phyloP scores from a whole-genome alignment of 2,113 vertebrate genomes.

The Sylvilagus bachmani region DNA sequence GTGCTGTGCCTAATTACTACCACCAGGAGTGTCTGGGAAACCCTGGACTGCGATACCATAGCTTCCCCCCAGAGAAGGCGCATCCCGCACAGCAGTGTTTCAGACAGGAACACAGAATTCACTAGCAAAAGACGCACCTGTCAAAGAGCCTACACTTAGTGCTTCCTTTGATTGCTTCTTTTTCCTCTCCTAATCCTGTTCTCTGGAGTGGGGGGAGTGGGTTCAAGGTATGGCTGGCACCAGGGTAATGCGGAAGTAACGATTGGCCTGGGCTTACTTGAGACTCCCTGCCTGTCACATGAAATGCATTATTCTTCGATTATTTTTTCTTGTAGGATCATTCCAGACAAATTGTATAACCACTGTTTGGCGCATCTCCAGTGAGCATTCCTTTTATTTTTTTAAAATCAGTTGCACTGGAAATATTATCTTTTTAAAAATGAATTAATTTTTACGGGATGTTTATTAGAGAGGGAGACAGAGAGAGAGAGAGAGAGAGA shows the following conservation, averaged over 20 bases:
- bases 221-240: background rate
- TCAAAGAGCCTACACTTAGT: background rate
- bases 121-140: background rate
- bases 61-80: background rate
- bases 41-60: too few species aligned
- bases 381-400: background rate
- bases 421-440: slow-evolving; percentile 21
- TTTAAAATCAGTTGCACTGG: slow-evolving; percentile 17
- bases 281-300: background rate
- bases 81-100: background rate
- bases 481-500: too few species aligned
- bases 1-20: background rate
- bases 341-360: slow-evolving; percentile 32
- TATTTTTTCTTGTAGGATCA: slow-evolving; percentile 48
- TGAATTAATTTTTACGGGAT: too few species aligned
- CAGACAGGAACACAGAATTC: background rate
- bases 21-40: background rate
- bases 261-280: background rate
- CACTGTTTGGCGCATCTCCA: slow-evolving; percentile 37
- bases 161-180: background rate
- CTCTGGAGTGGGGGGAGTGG: background rate
- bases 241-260: background rate
- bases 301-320: background rate
- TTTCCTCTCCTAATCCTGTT: too few species aligned
- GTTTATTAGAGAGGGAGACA: too few species aligned